Base-by-base conservation (phyloP, 2,888 invertebrate species). In the Eilema caniola region DNA sequence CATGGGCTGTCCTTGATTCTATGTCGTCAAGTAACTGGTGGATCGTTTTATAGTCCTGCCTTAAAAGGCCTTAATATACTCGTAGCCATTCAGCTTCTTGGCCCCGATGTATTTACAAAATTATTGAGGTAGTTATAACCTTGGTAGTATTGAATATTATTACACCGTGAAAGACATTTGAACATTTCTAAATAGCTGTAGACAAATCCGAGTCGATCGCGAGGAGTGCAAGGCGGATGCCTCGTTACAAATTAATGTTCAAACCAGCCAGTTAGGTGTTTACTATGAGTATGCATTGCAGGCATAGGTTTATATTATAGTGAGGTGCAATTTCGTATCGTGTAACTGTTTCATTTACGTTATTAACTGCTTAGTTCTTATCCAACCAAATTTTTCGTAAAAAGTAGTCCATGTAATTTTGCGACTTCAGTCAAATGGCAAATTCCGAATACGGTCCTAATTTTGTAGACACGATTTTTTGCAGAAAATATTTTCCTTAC, bases 1-100 rank as follows among this genome's bases (percentile, higher is more conserved):
- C 80, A 84, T 79, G 75, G 78, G 80, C 82, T 83, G 81, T 72
- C 82, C 83, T 86, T 85, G 84, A 74, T 76, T 77, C 77, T 83
- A 82, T 70, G 77, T 75, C 74, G 79, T 71, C 62, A 72, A 71
- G 63, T 70, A 69, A 62, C 67, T 62, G 33, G 53, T 69, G 62
- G 16, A 69, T 8, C 31, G 23, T 24, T 37, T 37, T 62, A 37
- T 62, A 41, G 57, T 23, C 56, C n/a, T 10, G 63, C 24, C 47
- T 41, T 23, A 61, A 47, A 41, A 37, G 12, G 37, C 47, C 47
- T 59, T 61, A 63, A 33, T 66, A 31, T n/a, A 16, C 41, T 41
- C 41, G 16, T 41, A 20, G 10, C n/a, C 8, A 71, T 62, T 31
- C 16, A 59, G 8, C 28, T 12, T 33, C 23, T 31, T 53, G n/a